Evolutionary conservation across 2,113 vertebrate genomes (phyloP).

Genomic region (Grantiella picta): DNA sequence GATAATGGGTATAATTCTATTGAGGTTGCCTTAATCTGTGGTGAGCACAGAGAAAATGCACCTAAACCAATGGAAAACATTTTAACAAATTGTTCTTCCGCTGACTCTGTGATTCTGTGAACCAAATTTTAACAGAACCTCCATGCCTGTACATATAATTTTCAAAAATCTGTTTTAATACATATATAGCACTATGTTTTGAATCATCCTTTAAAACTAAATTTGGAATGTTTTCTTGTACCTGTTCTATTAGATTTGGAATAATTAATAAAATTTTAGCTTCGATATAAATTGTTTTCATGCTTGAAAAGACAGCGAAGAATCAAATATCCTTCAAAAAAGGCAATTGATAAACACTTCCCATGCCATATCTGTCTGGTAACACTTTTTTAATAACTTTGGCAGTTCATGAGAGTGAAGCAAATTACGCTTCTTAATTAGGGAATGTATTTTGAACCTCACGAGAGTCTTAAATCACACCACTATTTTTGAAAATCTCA

Average conservation of each 20-base stretch:
- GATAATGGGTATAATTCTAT: background rate
- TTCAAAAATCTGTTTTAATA: background rate
- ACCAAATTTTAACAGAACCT: background rate
- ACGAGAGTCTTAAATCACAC: background rate
- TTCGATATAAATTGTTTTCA: background rate
- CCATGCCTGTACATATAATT: accelerated
- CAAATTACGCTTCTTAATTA: background rate
- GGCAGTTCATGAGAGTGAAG: background rate
- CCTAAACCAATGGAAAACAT: background rate
- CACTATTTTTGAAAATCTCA: background rate
- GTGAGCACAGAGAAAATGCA: background rate
- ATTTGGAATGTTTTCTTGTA: background rate
- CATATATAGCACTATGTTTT: accelerated
- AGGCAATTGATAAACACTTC: background rate
- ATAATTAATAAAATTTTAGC: background rate
- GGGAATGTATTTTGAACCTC: background rate
- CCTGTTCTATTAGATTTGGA: background rate
- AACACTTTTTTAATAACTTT: background rate
- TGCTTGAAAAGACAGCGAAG: background rate
- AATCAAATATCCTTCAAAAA: background rate
- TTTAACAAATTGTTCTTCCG: background rate
- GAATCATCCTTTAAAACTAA: background rate
- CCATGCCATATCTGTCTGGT: background rate
- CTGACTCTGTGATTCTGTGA: background rate
- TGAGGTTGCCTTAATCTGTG: background rate